A percentile compares a stretch with the other conserved stretches of the same genome.
Evolutionary conservation across 2,113 vertebrate genomes (phyloP).

Genomic region (Muntiacus reevesi): DNA sequence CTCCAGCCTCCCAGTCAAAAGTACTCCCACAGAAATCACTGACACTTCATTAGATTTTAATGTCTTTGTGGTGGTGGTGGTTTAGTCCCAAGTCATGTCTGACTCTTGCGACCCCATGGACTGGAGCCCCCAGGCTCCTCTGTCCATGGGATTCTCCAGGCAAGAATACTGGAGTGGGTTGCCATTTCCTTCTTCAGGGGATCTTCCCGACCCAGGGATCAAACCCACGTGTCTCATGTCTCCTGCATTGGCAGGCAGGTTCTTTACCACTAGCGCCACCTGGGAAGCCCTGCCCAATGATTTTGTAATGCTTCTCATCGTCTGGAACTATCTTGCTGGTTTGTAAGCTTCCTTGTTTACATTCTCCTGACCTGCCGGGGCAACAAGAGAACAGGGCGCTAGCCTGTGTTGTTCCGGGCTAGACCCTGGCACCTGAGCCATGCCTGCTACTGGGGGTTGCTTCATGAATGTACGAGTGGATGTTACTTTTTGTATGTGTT

Average conservation of each 20-base stretch:
- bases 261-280: not conserved
- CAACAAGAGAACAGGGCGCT: not conserved
- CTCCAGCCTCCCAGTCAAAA: not conserved
- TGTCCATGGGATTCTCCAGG: not conserved
- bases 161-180: not conserved
- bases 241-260: not conserved
- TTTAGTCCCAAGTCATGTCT: not conserved
- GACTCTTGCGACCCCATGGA: not conserved
- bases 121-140: not conserved
- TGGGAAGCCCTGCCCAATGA: not conserved
- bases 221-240: not conserved
- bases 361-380: not conserved
- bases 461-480: not conserved
- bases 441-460: not conserved
- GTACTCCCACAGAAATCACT: not conserved
- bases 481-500: not conserved
- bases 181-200: not conserved
- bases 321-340: not conserved
- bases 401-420: not conserved
- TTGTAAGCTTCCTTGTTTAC: not conserved
- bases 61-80: not conserved
- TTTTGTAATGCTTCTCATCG: not conserved
- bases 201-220: not conserved
- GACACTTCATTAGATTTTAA: not conserved
- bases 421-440: not conserved